Base-by-base conservation (phyloP, 2,113 vertebrate genomes). In the Pica pica region DNA sequence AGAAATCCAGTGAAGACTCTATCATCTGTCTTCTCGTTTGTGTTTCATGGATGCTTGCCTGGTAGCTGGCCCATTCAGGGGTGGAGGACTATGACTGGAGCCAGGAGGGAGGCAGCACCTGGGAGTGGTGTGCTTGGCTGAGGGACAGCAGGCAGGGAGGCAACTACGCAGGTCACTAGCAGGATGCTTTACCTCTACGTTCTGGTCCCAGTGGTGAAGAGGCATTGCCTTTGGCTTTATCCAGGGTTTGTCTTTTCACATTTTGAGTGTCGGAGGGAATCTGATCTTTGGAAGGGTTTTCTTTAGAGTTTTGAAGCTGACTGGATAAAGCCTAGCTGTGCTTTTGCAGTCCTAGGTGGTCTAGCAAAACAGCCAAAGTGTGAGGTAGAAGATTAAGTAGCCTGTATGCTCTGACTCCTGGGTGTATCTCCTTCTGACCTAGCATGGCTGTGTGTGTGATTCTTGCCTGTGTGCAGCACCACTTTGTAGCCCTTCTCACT, bases 391-490 rank as follows among this genome's bases (percentile, higher is more conserved):
- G 5, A 24, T 61, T 50, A 57, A 50, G 30, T 85, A 35, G 49
- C 13, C 23, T 35, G 10, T 55, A 16, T 50, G 35, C 11, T 88
- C 23, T 44, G 13, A 42, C 5, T 57, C 69, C 3, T 33, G 41
- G 3, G 5, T 76, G 10, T 52, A 20, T 23, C 33, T 79, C 23
- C n/a, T 69, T 28, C 33, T 92, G 83, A 27, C 50, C 10, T 42
- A 16, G 68, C 9, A 12, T 0, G 16, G 67, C 16, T 46, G 24
- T 0, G 1, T n/a, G 31, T 37, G 35, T 52, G n/a, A 16, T 63
- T 88, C 57, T 83, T 73, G 31, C 23, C 26, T 90, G 37, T 23
- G 9, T 79, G 59, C 79, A 73, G 28, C 63, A 39, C 22, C 18
- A 15, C 35, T 79, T 64, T 0, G 2, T 49, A 74, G 63, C 35